phyloP scores from a whole-genome alignment of 53 echinoderm and acorn worm genomes.

The Henricia sp. region DNA sequence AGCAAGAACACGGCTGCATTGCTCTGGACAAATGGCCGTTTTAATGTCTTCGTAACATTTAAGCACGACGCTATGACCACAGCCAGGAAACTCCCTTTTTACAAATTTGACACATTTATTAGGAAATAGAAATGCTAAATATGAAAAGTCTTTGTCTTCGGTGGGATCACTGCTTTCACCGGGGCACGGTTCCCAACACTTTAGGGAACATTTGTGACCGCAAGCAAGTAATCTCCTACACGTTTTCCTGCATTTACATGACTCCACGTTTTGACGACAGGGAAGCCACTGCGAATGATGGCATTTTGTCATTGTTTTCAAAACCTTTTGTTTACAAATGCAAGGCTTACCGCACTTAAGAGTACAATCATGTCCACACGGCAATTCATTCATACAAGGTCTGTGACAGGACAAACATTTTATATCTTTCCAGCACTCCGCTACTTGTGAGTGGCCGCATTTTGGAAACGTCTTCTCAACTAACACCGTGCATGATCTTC shows the following conservation, averaged over 20 bases:
- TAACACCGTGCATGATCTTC: slow-evolving; percentile 19
- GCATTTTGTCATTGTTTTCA: slow-evolving; percentile 20
- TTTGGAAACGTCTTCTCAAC: slow-evolving; percentile 47
- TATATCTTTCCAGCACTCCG: slow-evolving; percentile 25
- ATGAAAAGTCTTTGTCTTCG: background rate
- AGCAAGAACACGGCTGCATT: background rate
- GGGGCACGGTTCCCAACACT: slow-evolving; percentile 60
- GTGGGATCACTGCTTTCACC: background rate
- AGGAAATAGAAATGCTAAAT: background rate
- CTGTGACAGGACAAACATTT: background rate
- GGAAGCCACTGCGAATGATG: background rate
- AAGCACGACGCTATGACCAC: background rate
- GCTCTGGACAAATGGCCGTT: background rate
- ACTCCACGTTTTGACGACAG: background rate
- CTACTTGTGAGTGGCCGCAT: background rate
- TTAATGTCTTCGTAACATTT: background rate
- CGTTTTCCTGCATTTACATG: slow-evolving; percentile 5
- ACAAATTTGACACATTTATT: background rate
- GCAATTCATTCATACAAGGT: slow-evolving; percentile 43
- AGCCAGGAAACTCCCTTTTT: no score
- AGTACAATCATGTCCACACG: slow-evolving; percentile 69
- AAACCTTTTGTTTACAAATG: background rate
- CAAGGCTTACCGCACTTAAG: slow-evolving; percentile 47
- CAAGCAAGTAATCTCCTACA: slow-evolving; percentile 61
- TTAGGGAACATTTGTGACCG: slow-evolving; percentile 63